A percentile compares a stretch with the other conserved stretches of the same genome.
Evolutionary conservation across 2,888 invertebrate species (phyloP).

Genomic region (Drosophila macrospina): DNA sequence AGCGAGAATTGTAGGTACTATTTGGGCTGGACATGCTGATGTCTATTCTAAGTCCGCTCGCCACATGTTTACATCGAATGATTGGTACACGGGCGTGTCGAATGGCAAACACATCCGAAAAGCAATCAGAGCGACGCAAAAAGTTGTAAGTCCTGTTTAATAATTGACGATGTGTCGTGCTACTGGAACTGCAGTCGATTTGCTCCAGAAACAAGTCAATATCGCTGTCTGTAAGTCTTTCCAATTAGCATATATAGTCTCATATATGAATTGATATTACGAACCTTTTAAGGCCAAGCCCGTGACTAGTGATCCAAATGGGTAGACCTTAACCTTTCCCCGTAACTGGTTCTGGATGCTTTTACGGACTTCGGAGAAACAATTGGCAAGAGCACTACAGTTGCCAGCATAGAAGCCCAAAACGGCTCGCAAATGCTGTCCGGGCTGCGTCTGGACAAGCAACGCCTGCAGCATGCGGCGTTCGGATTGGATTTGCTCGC

Average conservation of each 20-base stretch:
- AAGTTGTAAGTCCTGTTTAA: constrained; percentile 84
- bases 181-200: constrained; percentile 3
- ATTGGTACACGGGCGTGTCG: constrained; percentile 92
- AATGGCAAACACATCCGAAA: constrained; percentile 88
- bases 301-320: constrained; percentile 91
- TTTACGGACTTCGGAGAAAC: constrained; percentile 64
- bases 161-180: constrained; percentile 52
- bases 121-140: constrained; percentile 85
- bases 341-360: constrained; percentile 74
- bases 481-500: constrained; percentile 59
- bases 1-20: constrained; percentile 89
- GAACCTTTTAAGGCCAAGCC: constrained; percentile 88
- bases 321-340: constrained; percentile 83
- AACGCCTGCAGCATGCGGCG: constrained; percentile 48
- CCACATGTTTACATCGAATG: constrained; percentile 89
- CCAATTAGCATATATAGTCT: background rate
- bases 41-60: constrained; percentile 89
- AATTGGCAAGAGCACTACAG: constrained; percentile 50
- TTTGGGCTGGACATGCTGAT: constrained; percentile 90
- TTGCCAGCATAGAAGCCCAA: constrained; percentile 65
- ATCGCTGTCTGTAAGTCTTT: constrained; percentile 87
- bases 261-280: constrained; percentile 10
- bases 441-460: constrained; percentile 49
- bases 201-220: constrained; percentile 89
- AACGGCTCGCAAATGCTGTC: constrained; percentile 61